phyloP scores from a whole-genome alignment of 2,113 vertebrate species.

The Gavialis gangeticus region DNA sequence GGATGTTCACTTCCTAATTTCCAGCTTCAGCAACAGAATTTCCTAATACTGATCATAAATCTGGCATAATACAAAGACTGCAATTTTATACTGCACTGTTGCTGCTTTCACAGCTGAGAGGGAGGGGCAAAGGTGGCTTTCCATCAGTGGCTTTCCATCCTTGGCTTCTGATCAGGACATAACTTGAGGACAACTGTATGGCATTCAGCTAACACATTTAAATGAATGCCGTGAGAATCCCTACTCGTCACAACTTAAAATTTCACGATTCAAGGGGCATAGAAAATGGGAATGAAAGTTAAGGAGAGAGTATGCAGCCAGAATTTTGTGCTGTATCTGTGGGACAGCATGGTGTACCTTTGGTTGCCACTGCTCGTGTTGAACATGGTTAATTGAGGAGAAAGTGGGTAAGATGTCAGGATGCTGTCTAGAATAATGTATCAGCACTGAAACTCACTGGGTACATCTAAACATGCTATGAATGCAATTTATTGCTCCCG shows the following conservation, averaged over 20 bases:
- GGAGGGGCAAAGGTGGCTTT: background rate
- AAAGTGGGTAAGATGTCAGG: background rate
- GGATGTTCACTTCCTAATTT: background rate
- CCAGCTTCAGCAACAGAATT: background rate
- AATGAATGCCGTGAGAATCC: conserved; percentile 32
- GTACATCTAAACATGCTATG: background rate
- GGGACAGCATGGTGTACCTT: conserved; percentile 8
- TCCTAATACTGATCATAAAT: background rate
- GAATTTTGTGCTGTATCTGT: conserved; percentile 4
- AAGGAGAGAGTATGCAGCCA: conserved; percentile 22
- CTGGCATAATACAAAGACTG: background rate
- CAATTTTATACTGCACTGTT: background rate
- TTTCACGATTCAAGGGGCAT: background rate
- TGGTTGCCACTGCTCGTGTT: conserved; percentile 15
- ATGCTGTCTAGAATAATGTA: background rate
- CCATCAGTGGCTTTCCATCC: background rate
- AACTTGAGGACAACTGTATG: conserved; percentile 30
- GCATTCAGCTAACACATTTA: background rate
- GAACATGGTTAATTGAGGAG: conserved; percentile 28
- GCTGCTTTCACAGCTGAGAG: background rate
- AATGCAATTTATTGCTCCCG: no score
- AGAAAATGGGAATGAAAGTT: conserved; percentile 39
- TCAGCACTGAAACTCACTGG: background rate
- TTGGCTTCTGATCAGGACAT: background rate
- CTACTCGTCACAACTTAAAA: background rate